These are phyloP conservation scores for Champsocephalus esox DNA, from an alignment of 2,797 vertebrate genomes.

Conservation along the genomic window DNA sequence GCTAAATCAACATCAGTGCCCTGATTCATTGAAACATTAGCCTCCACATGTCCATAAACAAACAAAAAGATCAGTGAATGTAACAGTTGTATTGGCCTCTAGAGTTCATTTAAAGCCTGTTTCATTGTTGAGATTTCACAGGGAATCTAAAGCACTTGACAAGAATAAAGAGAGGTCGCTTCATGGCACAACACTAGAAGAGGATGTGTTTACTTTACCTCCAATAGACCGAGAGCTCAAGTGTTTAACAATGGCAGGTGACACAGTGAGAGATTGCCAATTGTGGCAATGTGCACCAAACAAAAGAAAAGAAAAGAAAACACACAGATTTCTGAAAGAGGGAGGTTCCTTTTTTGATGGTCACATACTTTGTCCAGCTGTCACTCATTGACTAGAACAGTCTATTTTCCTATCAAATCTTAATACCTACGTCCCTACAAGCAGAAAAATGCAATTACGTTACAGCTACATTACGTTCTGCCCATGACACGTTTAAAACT, in stretches of 20 bases:
- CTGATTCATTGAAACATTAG: background rate
- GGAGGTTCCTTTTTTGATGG: background rate
- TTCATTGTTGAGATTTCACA: slow-evolving; percentile 8
- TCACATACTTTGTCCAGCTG: background rate
- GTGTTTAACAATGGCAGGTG: slow-evolving; percentile 1
- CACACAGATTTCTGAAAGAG: background rate
- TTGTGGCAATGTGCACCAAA: background rate
- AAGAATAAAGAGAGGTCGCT: background rate
- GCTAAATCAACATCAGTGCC: background rate
- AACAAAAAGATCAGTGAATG: background rate
- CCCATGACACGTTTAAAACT: background rate
- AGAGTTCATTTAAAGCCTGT: background rate
- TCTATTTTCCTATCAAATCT: background rate
- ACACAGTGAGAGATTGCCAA: background rate
- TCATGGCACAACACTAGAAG: background rate
- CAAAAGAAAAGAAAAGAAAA: background rate
- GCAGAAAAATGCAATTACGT: background rate
- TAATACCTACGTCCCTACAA: background rate
- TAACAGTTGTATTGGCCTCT: background rate
- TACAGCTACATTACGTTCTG: background rate
- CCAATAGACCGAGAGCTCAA: background rate
- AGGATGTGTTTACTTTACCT: background rate
- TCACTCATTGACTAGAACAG: background rate
- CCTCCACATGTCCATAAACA: background rate
- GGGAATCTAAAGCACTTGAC: background rate